Evolutionary conservation across 2,113 vertebrate species (phyloP), one percentile per base, ranked within the genome.

Genomic region (Perca fluviatilis): DNA sequence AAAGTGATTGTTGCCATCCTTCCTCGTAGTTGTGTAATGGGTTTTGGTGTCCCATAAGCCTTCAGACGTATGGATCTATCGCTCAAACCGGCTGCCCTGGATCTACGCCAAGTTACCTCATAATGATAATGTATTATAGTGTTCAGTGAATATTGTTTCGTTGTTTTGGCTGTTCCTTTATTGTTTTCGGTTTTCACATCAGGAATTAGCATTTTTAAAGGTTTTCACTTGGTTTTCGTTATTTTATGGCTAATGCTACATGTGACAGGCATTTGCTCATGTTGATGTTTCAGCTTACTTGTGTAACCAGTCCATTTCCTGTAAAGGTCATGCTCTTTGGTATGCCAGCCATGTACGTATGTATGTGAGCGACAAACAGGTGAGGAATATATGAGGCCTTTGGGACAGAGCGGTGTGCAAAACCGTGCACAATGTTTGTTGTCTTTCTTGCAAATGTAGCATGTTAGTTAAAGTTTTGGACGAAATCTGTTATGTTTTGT

Each of bases 251-350:
- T 33, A 13, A 23, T 25, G 11, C 67, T 54, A 7, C 60, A 47
- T 47, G 40, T 53, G 40, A 33, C 25, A 30, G 16, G 72, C 46
- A 49, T 74, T 54, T 57, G 6, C 8, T 63, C 5, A 33, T 73
- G 19, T 57, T 50, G 51, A 71, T 47, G 68, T 69, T 40, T 56
- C 23, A 21, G 27, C 21, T 40, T 25, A 11, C 80, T 69, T 43
- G 68, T 83, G 67, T 80, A 69, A 80, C 47, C 6, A 6, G 61
- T 63, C 27, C 33, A 25, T 47, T 83, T 65, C 49, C 76, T 61
- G 67, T 50, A 70, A 65, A 69, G 67, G 76, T 79, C 68, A 71
- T 13, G 36, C 63, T 63, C 46, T 50, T 86, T 49, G 79, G 62
- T 46, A 73, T 74, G 72, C 50, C 46, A 46, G 74, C 7, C 40